phyloP scores from a whole-genome alignment of 2,113 vertebrate genomes.

The Sapajus apella region DNA sequence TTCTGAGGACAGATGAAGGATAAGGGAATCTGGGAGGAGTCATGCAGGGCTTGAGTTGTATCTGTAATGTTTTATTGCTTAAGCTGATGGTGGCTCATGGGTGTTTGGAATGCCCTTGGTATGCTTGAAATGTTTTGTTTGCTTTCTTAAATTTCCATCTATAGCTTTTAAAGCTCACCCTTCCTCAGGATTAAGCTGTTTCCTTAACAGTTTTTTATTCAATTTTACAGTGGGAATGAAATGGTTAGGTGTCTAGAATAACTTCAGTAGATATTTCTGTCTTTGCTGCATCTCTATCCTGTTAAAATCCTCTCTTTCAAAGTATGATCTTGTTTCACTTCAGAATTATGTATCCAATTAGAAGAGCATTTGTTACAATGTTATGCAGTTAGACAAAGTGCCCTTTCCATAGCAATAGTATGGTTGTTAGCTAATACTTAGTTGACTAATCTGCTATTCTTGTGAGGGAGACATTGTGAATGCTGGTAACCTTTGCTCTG shows the following conservation, averaged over 20 bases:
- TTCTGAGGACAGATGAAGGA: neutral
- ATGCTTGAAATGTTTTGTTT: neutral
- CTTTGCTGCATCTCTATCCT: constrained; percentile 4
- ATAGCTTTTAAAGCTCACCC: neutral
- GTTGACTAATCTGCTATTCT: constrained; percentile 11
- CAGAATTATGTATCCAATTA: neutral
- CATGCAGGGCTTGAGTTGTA: neutral
- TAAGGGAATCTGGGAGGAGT: neutral
- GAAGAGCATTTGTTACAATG: constrained; percentile 8
- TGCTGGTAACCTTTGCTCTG: neutral
- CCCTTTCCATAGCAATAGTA: neutral
- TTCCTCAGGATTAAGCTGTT: neutral
- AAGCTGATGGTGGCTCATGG: neutral
- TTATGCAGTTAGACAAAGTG: constrained; percentile 27
- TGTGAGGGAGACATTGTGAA: neutral
- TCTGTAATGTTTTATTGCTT: neutral
- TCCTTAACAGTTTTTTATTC: neutral
- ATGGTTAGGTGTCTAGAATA: constrained; percentile 15
- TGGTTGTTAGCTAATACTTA: neutral
- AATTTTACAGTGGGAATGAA: constrained; percentile 38
- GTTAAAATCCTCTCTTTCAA: constrained; percentile 40
- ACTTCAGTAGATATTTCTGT: neutral
- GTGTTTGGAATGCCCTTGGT: neutral
- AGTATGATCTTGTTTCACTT: constrained; percentile 40
- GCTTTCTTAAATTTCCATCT: neutral